Evolutionary conservation across 2,888 invertebrate genomes (phyloP).

Genomic region (Ommatoiulus sabulosus): DNA sequence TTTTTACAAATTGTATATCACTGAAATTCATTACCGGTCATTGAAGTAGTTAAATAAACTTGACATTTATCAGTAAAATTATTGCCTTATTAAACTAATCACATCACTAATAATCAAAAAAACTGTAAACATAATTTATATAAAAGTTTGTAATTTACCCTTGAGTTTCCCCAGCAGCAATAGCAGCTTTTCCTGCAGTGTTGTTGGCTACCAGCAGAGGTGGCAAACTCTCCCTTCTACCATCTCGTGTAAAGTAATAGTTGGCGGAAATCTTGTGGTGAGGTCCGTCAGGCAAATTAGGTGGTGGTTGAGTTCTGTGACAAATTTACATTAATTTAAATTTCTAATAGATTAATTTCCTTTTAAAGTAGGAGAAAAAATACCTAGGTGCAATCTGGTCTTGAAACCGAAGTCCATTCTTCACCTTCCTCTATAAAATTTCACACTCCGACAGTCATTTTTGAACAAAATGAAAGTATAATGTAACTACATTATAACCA

Average conservation of each 20-base stretch:
- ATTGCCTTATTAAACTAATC: no score
- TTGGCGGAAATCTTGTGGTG: constrained; percentile 82
- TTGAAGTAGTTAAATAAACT: no score
- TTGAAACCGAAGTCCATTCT: constrained; percentile 76
- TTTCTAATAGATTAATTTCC: neutral
- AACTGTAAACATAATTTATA: neutral
- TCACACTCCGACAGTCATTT: neutral
- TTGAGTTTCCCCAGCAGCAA: constrained; percentile 29
- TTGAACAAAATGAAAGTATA: neutral
- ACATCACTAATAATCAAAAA: neutral
- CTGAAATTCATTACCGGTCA: no score
- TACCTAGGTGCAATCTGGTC: constrained; percentile 72
- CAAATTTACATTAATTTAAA: neutral
- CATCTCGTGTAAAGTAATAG: constrained; percentile 88
- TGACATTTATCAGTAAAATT: no score
- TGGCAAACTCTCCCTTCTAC: constrained; percentile 80
- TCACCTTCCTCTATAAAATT: constrained; percentile 55
- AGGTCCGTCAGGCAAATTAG: constrained; percentile 84
- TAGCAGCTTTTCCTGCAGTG: neutral
- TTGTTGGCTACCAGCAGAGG: constrained; percentile 72
- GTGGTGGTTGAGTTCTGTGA: constrained; percentile 82
- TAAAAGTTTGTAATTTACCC: constrained; percentile 55
- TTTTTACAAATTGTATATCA: no score
- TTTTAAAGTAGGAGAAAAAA: neutral
- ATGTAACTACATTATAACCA: neutral